These are phyloP conservation scores for Artibeus jamaicensis DNA, from an alignment of 2,797 vertebrate genomes.

Conservation along the genomic window DNA sequence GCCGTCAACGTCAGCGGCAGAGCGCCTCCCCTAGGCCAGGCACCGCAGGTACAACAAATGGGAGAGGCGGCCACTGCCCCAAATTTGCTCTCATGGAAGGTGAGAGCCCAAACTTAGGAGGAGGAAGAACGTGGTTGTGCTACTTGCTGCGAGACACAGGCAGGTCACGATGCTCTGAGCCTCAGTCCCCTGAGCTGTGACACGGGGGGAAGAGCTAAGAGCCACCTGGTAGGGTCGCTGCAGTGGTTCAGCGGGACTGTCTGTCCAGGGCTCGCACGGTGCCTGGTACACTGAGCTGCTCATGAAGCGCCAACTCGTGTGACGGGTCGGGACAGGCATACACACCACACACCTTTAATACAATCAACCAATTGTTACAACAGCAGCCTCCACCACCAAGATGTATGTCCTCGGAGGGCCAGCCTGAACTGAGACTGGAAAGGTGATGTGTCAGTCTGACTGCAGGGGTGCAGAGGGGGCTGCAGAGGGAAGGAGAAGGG, in stretches of 20 bases:
- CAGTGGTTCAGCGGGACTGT: too few species aligned
- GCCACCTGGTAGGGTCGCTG: not conserved
- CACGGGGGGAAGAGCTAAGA: not conserved
- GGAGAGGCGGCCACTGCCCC: not conserved
- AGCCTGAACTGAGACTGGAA: not conserved
- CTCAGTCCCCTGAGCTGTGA: not conserved
- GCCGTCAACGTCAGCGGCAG: not conserved
- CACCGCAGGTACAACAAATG: rapidly evolving
- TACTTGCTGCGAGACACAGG: not conserved
- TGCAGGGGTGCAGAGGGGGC: not conserved
- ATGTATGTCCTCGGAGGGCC: not conserved
- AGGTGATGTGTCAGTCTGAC: too few species aligned
- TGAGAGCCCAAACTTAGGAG: not conserved
- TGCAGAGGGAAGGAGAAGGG: not conserved
- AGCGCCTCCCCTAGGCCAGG: not conserved
- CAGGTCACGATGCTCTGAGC: not conserved
- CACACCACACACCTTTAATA: too few species aligned
- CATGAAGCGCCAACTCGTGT: rapidly evolving
- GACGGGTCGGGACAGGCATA: not conserved
- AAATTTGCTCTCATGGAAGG: rapidly evolving
- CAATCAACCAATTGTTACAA: rapidly evolving
- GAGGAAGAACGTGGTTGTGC: not conserved
- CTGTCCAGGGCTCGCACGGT: rapidly evolving
- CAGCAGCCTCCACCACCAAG: rapidly evolving
- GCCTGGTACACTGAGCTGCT: rapidly evolving